These are phyloP conservation scores for Oncopodura yosiiana DNA, from an alignment of 1,140 invertebrate genomes.

Conservation along the genomic window DNA sequence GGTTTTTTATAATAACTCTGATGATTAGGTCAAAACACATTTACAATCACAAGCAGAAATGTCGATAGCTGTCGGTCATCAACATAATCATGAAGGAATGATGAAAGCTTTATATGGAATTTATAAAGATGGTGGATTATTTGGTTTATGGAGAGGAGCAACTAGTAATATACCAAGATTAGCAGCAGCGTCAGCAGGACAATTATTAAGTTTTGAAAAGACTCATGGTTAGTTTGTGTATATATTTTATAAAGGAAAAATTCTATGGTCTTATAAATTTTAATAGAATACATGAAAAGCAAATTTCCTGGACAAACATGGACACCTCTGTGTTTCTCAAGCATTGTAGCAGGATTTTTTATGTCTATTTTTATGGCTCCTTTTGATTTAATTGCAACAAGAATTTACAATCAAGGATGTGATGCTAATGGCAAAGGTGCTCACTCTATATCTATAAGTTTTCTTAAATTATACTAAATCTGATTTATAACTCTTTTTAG, in stretches of 20 bases:
- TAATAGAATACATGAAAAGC: slow-evolving; percentile 21
- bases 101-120: slow-evolving; percentile 55
- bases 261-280: background rate
- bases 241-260: background rate
- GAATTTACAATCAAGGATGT: slow-evolving; percentile 77
- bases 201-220: slow-evolving; percentile 46
- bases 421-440: slow-evolving; percentile 20
- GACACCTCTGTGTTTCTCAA: slow-evolving; percentile 45
- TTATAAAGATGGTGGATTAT: slow-evolving; percentile 57
- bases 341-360: slow-evolving; percentile 64
- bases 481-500: slow-evolving; percentile 39
- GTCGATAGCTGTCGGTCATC: slow-evolving; percentile 75
- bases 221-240: slow-evolving; percentile 1
- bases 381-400: slow-evolving; percentile 78
- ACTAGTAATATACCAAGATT: slow-evolving; percentile 62
- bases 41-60: slow-evolving; percentile 62
- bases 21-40: slow-evolving; percentile 66
- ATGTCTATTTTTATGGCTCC: slow-evolving; percentile 76
- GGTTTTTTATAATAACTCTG: background rate
- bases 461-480: too few species aligned
- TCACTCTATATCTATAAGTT: too few species aligned
- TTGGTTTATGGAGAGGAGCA: slow-evolving; percentile 66
- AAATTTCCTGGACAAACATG: slow-evolving; percentile 21
- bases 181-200: slow-evolving; percentile 69
- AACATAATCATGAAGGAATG: slow-evolving; percentile 65